Evolutionary conservation across 2,888 invertebrate genomes (phyloP).

Genomic region (Nomada flava): DNA sequence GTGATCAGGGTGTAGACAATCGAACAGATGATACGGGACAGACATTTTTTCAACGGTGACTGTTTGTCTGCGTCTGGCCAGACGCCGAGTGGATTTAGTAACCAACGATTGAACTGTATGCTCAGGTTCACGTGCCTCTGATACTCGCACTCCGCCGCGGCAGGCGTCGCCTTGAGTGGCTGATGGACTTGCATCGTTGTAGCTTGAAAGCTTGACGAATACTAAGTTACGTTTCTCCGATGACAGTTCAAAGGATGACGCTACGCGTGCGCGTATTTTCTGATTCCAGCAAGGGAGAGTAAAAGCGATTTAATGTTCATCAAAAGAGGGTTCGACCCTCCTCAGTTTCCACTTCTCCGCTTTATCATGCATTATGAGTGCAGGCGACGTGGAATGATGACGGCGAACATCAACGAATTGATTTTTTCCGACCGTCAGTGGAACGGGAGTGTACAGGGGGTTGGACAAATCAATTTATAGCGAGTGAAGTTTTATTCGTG

Average conservation of each 20-base stretch:
- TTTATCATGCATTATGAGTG: neutral
- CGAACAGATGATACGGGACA: constrained; percentile 9
- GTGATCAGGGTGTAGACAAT: constrained; percentile 66
- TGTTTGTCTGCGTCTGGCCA: constrained; percentile 65
- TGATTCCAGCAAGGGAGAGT: neutral
- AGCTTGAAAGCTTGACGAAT: neutral
- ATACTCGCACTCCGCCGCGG: neutral
- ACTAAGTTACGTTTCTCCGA: neutral
- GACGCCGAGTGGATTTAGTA: constrained; percentile 72
- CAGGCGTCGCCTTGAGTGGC: rapidly evolving
- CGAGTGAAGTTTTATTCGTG: too few relatives aligned
- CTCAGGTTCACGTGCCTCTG: constrained; percentile 58
- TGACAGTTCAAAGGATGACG: too few relatives aligned
- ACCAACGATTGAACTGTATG: constrained; percentile 73
- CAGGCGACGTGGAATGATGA: neutral
- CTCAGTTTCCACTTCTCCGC: neutral
- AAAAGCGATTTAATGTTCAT: neutral
- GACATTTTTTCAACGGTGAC: constrained; percentile 23
- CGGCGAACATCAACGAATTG: neutral
- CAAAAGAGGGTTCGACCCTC: neutral
- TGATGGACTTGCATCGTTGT: constrained; percentile 13
- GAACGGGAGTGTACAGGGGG: neutral
- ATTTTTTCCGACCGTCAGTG: neutral
- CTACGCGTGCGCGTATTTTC: constrained; percentile 37
- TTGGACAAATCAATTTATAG: neutral